Base-by-base conservation (phyloP, 2,113 vertebrate genomes). In the Zosterops pallidus region DNA sequence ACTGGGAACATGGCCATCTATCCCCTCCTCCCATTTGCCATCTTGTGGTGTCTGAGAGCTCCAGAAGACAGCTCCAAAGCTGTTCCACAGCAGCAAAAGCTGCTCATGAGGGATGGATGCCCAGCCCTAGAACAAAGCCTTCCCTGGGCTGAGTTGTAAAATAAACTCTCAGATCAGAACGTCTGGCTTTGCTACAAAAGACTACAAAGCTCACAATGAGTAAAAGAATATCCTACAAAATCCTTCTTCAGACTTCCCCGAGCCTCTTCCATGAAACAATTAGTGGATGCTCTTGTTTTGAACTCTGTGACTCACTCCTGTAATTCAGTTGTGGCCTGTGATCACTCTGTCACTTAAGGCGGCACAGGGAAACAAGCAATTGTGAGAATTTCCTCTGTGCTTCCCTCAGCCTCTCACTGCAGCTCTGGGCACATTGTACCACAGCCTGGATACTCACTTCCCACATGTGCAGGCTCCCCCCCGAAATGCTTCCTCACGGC, bases 201-300 rank as follows among this genome's bases (percentile, higher is more conserved):
- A 49, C 46, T 67, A 37, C 68, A 90, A 92, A 95, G 80, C 76
- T 96, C 88, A 75, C 72, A 96, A 14, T 46, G n/a, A 90, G 69
- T 46, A 86, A 82, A 93, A 89, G 60, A 94, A 86, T 72, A 94
- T 72, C 76, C 88, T 79, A 82, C 84, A 84, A 91, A 93, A 90
- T 76, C 96, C 82, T 84, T 52, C 90, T 83, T 95, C 68, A 89
- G 91, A 62, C 69, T 94, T 96, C 69, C 77, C 92, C 0, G 4
- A 86, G 72, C 80, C 56, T 93, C 76, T 55, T 97, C 88, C 80
- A 50, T 31, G 77, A 53, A 96, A 96, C 96, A 96, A 94, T 96
- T 94, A 96, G 93, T 97, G 95, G 96, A 97, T 97, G 95, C 95
- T 96, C 90, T 95, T 95, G 92, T 95, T 96, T 96, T 88, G 94